Base-by-base conservation (phyloP, 2,797 vertebrate genomes). In the Etheostoma nigrum region DNA sequence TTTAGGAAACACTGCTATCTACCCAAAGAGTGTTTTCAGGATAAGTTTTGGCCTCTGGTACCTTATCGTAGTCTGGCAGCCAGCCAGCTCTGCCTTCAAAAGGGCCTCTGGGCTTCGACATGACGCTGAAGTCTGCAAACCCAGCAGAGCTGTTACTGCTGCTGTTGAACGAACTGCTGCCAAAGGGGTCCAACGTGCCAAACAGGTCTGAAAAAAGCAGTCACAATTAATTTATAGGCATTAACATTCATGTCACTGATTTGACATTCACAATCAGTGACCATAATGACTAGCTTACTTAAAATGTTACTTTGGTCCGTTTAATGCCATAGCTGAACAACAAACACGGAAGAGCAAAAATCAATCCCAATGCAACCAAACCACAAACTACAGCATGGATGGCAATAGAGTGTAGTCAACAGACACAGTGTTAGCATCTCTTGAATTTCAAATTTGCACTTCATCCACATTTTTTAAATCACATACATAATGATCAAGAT, bases 91-190 rank as follows among this genome's bases (percentile, higher is more conserved):
- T 67, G 78, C 93, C 93, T 83, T 93, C 92, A 79, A 93, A 92
- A 2, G 92, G 87, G 52, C 86, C 89, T 69, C 89, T 94, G 93
- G 97, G 95, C 95, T 98, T 98, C 36, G 97, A 96, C 98, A 99
- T 99, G 85, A 97, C 97, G 92, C 97, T 99, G 94, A 99, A 99
- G 93, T 99, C 98, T 42, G 98, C 98, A 86, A 99, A 99, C 55
- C 97, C 97, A 76, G 97, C 94, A 3, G 87, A 97, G 79, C 95
- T 93, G 85, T 96, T 97, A 79, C 96, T 96, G 63, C 92, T 92
- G 82, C 94, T 92, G 78, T 84, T 95, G 90, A 99, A 99, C 16
- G 96, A 91, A 70, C 96, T 88, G 78, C 96, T 97, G 84, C 97
- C 97, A 72, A 99, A 99, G 0, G 97, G 98, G 87, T 99, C 98